Percentiles rank a stretch among this genome's conserved stretches.
Conservation (phyloP, 1,140 invertebrate genomes). For the Plodia interpunctella region DNA sequence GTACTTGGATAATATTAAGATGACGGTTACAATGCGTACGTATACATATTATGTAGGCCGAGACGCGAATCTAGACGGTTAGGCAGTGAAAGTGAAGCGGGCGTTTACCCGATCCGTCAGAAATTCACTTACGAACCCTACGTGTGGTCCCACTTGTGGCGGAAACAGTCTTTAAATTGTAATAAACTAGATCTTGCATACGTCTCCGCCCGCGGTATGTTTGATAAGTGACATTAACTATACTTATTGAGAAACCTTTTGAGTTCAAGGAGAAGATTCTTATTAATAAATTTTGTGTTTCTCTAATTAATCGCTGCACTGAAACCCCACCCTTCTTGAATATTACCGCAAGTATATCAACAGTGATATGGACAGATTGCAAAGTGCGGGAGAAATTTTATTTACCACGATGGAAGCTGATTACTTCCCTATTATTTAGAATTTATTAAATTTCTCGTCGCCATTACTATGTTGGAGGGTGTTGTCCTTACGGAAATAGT, state of each 20-base stretch:
- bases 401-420: neutral
- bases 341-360: conserved; percentile 2
- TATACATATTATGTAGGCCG: neutral
- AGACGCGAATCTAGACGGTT: neutral
- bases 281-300: neutral
- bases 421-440: conserved; percentile 5
- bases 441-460: conserved; percentile 1
- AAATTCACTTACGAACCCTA: neutral
- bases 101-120: neutral
- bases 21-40: neutral
- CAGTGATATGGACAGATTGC: conserved; percentile 3
- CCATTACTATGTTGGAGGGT: neutral
- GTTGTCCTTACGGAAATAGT: neutral
- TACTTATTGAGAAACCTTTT: no score
- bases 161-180: no score
- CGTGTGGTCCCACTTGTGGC: neutral
- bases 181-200: no score
- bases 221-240: no score
- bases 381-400: neutral
- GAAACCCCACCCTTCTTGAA: neutral
- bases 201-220: no score
- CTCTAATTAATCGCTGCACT: neutral
- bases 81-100: neutral
- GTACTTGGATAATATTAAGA: no score
- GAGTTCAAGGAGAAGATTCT: no score